phyloP scores from a whole-genome alignment of 1,140 invertebrate species.

The Thaumatotibia leucotreta region DNA sequence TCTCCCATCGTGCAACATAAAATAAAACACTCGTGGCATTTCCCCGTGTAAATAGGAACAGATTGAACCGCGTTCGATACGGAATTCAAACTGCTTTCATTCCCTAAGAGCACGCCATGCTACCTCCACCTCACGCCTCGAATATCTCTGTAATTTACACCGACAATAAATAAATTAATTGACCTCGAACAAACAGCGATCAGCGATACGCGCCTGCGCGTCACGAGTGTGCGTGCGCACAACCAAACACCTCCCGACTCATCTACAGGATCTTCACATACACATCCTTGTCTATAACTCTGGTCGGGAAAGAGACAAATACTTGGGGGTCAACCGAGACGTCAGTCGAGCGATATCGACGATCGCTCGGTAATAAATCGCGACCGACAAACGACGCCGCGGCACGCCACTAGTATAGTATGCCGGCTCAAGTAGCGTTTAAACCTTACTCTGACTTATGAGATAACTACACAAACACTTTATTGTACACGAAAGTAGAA shows the following conservation, averaged over 20 bases:
- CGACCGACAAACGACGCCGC: slow-evolving; percentile 6
- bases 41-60: background rate
- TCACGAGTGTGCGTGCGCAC: background rate
- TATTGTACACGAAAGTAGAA: background rate
- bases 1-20: background rate
- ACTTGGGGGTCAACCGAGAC: background rate
- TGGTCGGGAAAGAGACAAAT: background rate
- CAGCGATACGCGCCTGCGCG: background rate
- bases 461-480: background rate
- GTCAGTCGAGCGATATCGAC: background rate
- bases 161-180: slow-evolving; percentile 14
- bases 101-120: background rate
- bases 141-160: slow-evolving; percentile 9
- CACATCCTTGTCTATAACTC: background rate
- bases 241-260: background rate
- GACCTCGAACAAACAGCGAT: slow-evolving; percentile 10
- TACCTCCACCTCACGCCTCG: slow-evolving; percentile 1
- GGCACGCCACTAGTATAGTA: background rate
- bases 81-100: background rate
- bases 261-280: background rate
- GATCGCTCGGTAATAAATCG: slow-evolving; percentile 7
- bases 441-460: background rate
- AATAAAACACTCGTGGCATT: background rate
- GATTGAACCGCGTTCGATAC: background rate
- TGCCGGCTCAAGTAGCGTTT: background rate